Base-by-base conservation (phyloP, 64 coral and sea anemone genomes). In the Pachyseris speciosa region DNA sequence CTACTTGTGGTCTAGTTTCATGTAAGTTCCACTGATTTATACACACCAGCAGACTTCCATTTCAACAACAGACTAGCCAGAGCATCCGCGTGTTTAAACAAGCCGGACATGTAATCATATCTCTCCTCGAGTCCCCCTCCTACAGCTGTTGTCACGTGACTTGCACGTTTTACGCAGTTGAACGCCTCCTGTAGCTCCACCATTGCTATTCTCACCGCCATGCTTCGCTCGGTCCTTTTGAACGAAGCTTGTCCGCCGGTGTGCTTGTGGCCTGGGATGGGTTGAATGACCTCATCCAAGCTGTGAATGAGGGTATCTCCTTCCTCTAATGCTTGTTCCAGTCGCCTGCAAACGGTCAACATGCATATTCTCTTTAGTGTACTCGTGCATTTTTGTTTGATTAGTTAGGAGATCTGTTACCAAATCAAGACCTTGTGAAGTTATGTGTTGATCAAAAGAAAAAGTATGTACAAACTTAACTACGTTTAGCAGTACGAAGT, bases 51-150 rank as follows among this genome's bases (percentile, higher is more conserved):
- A 29, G 86, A 72, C 37, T 97, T 87, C 95, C 91, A 93, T 12
- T 71, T 65, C 7, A 97, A 68, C 45, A 97, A 51, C 17, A 93
- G 58, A 12, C 71, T 93, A 5, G 95, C 70, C 17, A 97, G 71
- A 11, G 86, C 29, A 64, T 97, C 95, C 6, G 90, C 95, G 32
- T 97, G 91, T 9, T 90, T 70, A 19, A 90, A 32, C 61, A 97
- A 68, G 63, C 78, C 86, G 38, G 47, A 34, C 26, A 97, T 63
- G 69, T 97, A 97, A 45, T 93, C 95, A 15, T 65, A 80, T 86
- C 95, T 89, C 36, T 97, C 78, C 11, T 57, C 78, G 31, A 48
- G 72, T 4, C 55, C 57, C 12, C 36, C 78, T 33, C 80, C 86
- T 3, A 72, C 58, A 32, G 84, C 26, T 19, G 84, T 81, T 8